Evolutionary conservation across 1,140 invertebrate species (phyloP), one percentile per base, ranked within the genome.

Genomic region (Ips nitidus): DNA sequence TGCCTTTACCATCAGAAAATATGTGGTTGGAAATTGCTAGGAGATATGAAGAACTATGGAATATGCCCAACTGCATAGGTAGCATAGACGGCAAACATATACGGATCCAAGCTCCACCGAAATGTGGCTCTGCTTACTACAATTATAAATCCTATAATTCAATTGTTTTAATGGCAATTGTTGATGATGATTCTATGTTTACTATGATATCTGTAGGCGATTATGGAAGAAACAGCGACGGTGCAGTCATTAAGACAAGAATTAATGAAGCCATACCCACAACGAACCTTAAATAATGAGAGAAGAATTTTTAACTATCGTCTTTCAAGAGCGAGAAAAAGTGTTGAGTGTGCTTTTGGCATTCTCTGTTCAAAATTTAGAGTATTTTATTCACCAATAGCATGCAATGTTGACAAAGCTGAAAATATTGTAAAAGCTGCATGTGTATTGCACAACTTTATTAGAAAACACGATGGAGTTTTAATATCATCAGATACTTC

Each of bases 111-210:
- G 71, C 65, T 55, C 79, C 79, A 1, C 45, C 63, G 6, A 75
- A 75, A 52, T 72, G 75, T 55, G 82, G 81, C 36, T 77, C 78
- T 8, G 53, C 70, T 22, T 83, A 73, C 75, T 82, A 76, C 41
- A 84, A 83, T 36, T 79, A 84, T 62, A 83, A 83, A 74, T 72
- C 75, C 57, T 71, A 69, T 70, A 78, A 76, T 71, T 81, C 77
- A 69, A 76, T 80, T 41, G 80, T 84, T 42, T 66, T 84, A 40
- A 70, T 84, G 64, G 82, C 81, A 22, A 60, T 80, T 41, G 76
- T 74, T 8, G 82, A 84, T 77, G 79, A 80, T 39, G 74, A 79
- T 53, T 80, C 78, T 22, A 22, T 62, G 53, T 83, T 84, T 71
- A 75, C 77, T 58, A 70, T 72, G 60, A 73, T 83, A 43, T 79